Evolutionary conservation across 2,797 vertebrate genomes (phyloP).

Genomic region (Nannoperca australis): DNA sequence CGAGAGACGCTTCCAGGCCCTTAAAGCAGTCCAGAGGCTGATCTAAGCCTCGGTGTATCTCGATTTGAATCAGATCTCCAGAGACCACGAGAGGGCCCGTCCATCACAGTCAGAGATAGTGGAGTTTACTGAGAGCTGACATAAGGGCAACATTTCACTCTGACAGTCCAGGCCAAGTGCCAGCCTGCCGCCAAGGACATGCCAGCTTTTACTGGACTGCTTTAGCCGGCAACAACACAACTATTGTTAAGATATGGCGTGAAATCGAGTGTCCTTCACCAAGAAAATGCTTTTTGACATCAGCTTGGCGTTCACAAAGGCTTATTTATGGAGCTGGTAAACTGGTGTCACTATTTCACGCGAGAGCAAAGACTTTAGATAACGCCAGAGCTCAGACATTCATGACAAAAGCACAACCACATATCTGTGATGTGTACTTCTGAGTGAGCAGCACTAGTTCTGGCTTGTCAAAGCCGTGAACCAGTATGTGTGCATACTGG

Average conservation of each 20-base stretch:
- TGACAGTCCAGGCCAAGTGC: conserved; percentile 71
- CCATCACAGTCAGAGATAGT: conserved; percentile 67
- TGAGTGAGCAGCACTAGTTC: background rate
- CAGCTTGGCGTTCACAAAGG: conserved; percentile 31
- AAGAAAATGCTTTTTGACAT: conserved; percentile 65
- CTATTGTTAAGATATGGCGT: conserved; percentile 68
- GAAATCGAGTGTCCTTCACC: conserved; percentile 58
- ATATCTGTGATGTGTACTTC: background rate
- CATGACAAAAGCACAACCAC: conserved; percentile 10
- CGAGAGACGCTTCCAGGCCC: conserved; percentile 51
- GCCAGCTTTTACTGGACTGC: conserved; percentile 63
- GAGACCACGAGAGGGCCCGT: conserved; percentile 54
- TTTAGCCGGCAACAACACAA: conserved; percentile 56
- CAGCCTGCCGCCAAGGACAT: conserved; percentile 51
- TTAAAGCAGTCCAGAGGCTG: conserved; percentile 61
- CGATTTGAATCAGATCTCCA: conserved; percentile 56
- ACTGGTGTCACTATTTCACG: conserved; percentile 40
- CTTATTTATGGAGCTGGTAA: conserved; percentile 33
- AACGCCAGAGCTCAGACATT: conserved; percentile 28
- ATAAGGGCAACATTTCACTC: conserved; percentile 75
- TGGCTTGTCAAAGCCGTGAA: conserved; percentile 4
- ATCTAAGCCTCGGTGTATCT: conserved; percentile 62
- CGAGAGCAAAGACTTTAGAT: conserved; percentile 25
- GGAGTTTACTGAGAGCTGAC: conserved; percentile 63
- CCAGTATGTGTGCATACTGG: background rate